A percentile compares a stretch with the other conserved stretches of the same genome.
These are phyloP conservation scores for Gambusia affinis DNA, from an alignment of 2,113 vertebrate species.

Conservation along the genomic window DNA sequence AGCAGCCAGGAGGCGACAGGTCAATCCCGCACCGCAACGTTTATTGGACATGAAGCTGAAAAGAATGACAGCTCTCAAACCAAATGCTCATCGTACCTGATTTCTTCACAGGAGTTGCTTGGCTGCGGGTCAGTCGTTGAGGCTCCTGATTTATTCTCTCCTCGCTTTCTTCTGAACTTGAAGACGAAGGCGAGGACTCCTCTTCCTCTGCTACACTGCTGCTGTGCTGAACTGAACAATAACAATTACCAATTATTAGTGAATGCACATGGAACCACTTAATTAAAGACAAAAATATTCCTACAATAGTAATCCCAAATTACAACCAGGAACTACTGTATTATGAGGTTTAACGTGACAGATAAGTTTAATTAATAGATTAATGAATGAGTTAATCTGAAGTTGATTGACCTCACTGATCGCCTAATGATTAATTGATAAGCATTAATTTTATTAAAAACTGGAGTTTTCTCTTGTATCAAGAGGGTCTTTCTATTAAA, in stretches of 20 bases:
- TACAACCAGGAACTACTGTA: no score
- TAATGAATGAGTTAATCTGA: no score
- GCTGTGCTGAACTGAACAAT: conserved; percentile 82
- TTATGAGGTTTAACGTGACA: no score
- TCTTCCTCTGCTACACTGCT: conserved; percentile 82
- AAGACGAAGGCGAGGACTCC: conserved; percentile 83
- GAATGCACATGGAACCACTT: neutral
- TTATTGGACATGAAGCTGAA: neutral
- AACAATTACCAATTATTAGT: neutral
- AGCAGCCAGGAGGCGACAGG: conserved; percentile 1
- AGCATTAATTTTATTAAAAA: no score
- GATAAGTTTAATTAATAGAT: no score
- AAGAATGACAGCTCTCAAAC: neutral
- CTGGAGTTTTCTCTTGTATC: no score
- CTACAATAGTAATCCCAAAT: no score
- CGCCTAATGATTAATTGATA: no score
- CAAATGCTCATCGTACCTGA: conserved; percentile 61
- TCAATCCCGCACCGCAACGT: conserved; percentile 1
- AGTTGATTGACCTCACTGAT: no score
- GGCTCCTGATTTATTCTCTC: conserved; percentile 76
- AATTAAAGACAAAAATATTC: no score
- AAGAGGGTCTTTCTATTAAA: no score
- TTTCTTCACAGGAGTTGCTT: conserved; percentile 80
- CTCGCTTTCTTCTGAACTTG: conserved; percentile 81
- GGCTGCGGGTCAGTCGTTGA: conserved; percentile 80